Evolutionary conservation across 2,888 invertebrate species (phyloP).

Genomic region (Perizoma flavofasciatum): DNA sequence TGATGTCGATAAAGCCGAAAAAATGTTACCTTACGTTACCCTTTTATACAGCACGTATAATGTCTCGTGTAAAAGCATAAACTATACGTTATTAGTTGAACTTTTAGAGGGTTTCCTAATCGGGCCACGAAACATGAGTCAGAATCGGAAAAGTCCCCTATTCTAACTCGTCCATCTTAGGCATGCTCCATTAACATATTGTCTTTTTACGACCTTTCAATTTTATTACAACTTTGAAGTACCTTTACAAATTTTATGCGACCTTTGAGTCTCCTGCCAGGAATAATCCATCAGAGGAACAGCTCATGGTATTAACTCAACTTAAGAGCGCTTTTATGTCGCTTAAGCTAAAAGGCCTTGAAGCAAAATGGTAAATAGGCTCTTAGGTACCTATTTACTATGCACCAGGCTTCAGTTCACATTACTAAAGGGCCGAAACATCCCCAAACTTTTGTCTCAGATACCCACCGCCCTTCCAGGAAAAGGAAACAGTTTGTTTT

Average conservation of each 20-base stretch:
- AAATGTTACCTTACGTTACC: constrained; percentile 22
- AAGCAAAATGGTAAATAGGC: no score
- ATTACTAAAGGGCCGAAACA: no score
- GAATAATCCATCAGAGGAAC: not conserved
- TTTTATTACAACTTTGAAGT: constrained; percentile 20
- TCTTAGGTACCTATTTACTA: no score
- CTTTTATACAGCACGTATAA: constrained; percentile 19
- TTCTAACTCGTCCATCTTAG: constrained; percentile 17
- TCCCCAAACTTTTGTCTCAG: no score
- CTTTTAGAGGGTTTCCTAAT: constrained; percentile 47
- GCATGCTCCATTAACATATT: constrained; percentile 25
- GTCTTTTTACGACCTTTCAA: constrained; percentile 26
- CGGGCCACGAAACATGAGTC: constrained; percentile 24
- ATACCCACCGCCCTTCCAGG: constrained; percentile 3
- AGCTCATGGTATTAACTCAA: not conserved
- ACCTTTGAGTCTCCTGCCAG: constrained; percentile 7
- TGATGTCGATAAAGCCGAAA: constrained; percentile 22
- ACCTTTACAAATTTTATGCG: constrained; percentile 9
- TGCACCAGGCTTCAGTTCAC: no score
- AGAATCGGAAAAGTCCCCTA: constrained; percentile 14
- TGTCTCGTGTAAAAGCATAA: constrained; percentile 23
- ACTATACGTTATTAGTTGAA: constrained; percentile 35
- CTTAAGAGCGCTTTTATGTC: no score
- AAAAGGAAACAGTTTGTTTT: constrained; percentile 21
- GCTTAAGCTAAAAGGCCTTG: no score